phyloP scores from a whole-genome alignment of 2,888 invertebrate genomes.

The Nipponacmea schrenckii region DNA sequence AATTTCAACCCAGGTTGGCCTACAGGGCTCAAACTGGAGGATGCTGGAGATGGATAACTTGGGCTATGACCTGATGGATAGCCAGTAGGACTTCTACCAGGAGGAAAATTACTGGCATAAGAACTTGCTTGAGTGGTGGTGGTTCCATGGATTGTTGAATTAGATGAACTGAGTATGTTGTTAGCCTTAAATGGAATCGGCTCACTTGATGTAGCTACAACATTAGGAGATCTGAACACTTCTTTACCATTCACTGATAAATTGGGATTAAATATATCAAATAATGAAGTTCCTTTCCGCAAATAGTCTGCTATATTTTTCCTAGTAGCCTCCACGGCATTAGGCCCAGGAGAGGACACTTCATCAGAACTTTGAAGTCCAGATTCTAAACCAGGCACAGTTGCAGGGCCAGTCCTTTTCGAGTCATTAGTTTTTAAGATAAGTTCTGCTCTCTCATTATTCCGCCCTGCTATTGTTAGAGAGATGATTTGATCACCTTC shows the following conservation, averaged over 20 bases:
- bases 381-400: constrained; percentile 16
- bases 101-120: constrained; percentile 25
- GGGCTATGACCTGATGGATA: constrained; percentile 31
- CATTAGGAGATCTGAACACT: constrained; percentile 75
- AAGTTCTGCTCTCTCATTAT: constrained; percentile 77
- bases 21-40: constrained; percentile 37
- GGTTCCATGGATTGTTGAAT: constrained; percentile 20
- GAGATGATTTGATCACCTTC: constrained; percentile 75
- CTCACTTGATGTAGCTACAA: constrained; percentile 86
- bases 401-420: constrained; percentile 25
- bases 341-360: constrained; percentile 53
- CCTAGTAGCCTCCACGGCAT: constrained; percentile 62
- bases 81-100: constrained; percentile 40
- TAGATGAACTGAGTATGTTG: constrained; percentile 22
- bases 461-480: constrained; percentile 75
- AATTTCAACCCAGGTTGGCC: constrained; percentile 34
- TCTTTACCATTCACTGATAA: constrained; percentile 23
- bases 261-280: constrained; percentile 45
- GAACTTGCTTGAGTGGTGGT: constrained; percentile 18
- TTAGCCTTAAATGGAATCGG: constrained; percentile 69
- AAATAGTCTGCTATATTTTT: constrained; percentile 67
- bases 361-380: constrained; percentile 28
- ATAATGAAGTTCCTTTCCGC: constrained; percentile 53
- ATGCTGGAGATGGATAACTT: constrained; percentile 24
- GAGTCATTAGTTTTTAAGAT: constrained; percentile 56